Percentiles rank a stretch among this genome's conserved stretches.
These are phyloP conservation scores for Arrhamphus sclerolepis DNA, from an alignment of 2,797 vertebrate species.

Conservation along the genomic window DNA sequence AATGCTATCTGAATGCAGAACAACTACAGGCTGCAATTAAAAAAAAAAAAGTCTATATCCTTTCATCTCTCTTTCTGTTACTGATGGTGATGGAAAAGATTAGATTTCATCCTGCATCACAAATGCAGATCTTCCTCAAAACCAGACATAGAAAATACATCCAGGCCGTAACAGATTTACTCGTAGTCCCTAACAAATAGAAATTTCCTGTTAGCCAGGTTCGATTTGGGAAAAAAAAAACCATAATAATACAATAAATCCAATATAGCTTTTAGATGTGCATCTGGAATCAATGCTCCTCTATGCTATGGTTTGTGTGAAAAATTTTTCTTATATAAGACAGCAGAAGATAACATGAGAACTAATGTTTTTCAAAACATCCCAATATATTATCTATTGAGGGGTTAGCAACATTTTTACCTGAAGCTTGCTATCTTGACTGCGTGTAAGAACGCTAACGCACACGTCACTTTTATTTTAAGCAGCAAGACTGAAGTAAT, in stretches of 20 bases:
- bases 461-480: conserved; percentile 3
- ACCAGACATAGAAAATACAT: conserved; percentile 3
- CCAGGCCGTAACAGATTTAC: conserved; percentile 1
- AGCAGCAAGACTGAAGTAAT: too few relatives aligned
- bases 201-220: conserved; percentile 2
- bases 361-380: too few relatives aligned
- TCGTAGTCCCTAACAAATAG: not conserved
- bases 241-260: not conserved
- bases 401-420: too few relatives aligned
- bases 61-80: conserved; percentile 12
- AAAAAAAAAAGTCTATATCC: conserved; percentile 17
- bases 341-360: too few relatives aligned
- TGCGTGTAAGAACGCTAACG: too few relatives aligned
- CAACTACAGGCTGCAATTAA: conserved; percentile 10
- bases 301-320: not conserved
- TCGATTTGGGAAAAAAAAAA: too few relatives aligned
- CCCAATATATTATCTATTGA: too few relatives aligned
- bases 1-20: conserved; percentile 41
- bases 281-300: conserved; percentile 4
- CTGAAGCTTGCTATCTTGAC: too few relatives aligned
- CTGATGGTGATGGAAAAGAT: conserved; percentile 25
- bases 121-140: conserved; percentile 8
- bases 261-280: not conserved
- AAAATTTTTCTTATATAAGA: not conserved
- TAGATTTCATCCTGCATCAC: conserved; percentile 23